These are phyloP conservation scores for Mustela nigripes DNA, from an alignment of 2,113 vertebrate genomes.

Conservation along the genomic window DNA sequence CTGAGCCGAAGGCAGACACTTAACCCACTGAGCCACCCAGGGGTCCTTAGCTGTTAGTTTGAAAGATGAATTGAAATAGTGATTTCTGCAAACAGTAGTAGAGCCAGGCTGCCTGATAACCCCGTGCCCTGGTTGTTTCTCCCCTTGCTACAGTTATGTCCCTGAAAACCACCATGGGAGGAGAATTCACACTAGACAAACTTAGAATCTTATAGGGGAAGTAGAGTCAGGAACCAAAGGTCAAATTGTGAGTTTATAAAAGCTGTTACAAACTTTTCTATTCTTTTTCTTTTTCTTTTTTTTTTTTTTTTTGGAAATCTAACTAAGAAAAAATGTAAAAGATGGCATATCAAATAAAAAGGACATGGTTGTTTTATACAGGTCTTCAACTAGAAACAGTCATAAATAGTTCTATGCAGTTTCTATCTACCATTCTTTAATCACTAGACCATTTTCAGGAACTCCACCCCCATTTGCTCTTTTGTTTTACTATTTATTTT, in stretches of 20 bases:
- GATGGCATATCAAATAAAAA: background rate
- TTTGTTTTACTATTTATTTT: background rate
- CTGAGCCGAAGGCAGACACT: no score
- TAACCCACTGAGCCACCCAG: no score
- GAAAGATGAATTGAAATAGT: slow-evolving; percentile 11
- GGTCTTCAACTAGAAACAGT: background rate
- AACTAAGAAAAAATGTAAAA: slow-evolving; percentile 49
- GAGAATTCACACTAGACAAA: background rate
- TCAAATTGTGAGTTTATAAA: background rate
- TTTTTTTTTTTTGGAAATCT: background rate
- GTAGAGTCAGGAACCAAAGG: background rate
- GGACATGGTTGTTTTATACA: background rate
- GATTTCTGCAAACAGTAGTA: slow-evolving; percentile 25
- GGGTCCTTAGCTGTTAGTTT: background rate
- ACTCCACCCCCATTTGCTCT: background rate
- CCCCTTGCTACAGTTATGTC: background rate
- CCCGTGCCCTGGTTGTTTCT: background rate
- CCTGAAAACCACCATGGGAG: background rate
- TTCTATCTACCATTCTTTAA: background rate
- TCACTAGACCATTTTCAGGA: slow-evolving; percentile 2
- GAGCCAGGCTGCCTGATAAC: background rate
- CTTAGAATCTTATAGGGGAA: background rate
- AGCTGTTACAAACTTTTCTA: background rate
- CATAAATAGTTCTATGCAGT: slow-evolving; percentile 10
- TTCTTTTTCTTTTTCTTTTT: background rate